Evolutionary conservation across 2,113 vertebrate species (phyloP), one percentile per base, ranked within the genome.

Genomic region (Strix uralensis): DNA sequence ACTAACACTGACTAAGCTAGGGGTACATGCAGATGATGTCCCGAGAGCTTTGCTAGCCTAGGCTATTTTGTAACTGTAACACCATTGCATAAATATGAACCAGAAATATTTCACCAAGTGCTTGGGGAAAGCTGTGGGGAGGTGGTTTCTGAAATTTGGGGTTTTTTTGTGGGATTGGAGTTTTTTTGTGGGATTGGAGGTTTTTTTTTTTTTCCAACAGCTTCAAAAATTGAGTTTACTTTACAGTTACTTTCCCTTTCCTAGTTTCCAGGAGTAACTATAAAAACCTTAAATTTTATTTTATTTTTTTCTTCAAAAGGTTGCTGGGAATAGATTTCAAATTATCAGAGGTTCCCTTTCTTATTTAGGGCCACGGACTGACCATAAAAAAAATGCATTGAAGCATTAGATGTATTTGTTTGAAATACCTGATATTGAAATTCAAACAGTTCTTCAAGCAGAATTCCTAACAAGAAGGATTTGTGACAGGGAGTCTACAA

Each of bases 381-480:
- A 81, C 83, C 94, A 83, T 20, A 63, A 63, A 42, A 84, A 90
- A 92, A 92, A 81, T 13, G 15, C 52, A 74, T 32, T 49, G 36
- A 92, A 36, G 47, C 65, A 92, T 88, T 92, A 86, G 63, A 82
- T 36, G 55, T 49, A 89, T 81, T 89, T 96, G 44, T 88, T 94
- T 96, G 91, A 91, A 94, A 96, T 69, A 81, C 23, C 30, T 32
- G 34, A 95, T 82, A 82, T 2, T 87, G 73, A 96, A 97, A 96
- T 95, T 94, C 91, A 95, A 94, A 95, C 44, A n/a, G 44, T 32
- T 94, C 83, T 94, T 95, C 83, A 95, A 87, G 91, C 66, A 88
- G 83, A 97, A 94, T 87, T 87, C 70, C 69, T 96, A 92, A 93
- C 18, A 72, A 88, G 92, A 74, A 91, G 58, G 73, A 92, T 85